phyloP scores from a whole-genome alignment of 2,888 invertebrate species.

The Cheilosia pagana region DNA sequence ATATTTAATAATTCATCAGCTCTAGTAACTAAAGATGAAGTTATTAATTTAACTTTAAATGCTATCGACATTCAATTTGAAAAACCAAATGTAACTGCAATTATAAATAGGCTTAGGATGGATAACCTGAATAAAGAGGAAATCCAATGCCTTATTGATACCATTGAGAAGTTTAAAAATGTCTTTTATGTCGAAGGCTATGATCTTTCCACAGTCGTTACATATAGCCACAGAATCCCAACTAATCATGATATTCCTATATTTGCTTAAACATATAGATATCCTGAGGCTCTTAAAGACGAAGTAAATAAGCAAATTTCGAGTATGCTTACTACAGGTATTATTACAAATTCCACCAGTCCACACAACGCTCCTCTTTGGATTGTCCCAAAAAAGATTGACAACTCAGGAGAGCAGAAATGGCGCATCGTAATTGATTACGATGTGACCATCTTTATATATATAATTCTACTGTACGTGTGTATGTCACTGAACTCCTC shows the following conservation, averaged over 20 bases:
- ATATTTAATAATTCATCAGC: neutral
- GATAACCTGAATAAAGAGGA: constrained; percentile 41
- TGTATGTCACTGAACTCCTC: too few relatives aligned
- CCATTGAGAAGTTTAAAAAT: constrained; percentile 19
- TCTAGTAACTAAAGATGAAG: constrained; percentile 6
- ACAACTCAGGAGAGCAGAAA: constrained; percentile 15
- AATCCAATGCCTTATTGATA: constrained; percentile 13
- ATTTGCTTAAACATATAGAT: constrained; percentile 27
- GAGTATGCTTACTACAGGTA: too few relatives aligned
- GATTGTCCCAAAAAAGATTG: too few relatives aligned
- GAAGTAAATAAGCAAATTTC: neutral
- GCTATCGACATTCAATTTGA: constrained; percentile 10
- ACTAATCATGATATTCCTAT: constrained; percentile 19
- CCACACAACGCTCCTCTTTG: constrained; percentile 29
- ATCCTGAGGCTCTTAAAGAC: constrained; percentile 7
- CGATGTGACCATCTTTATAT: constrained; percentile 26
- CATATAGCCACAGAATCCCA: constrained; percentile 20
- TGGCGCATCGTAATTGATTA: constrained; percentile 50
- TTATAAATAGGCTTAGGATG: constrained; percentile 19
- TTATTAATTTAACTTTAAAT: neutral
- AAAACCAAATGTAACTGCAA: neutral
- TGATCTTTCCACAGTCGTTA: constrained; percentile 7
- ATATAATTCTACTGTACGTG: too few relatives aligned
- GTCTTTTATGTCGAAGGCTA: constrained; percentile 28
- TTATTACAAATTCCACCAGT: too few relatives aligned